Percentiles rank a stretch among this genome's conserved stretches.
These are phyloP conservation scores for Calephelis virginiensis DNA, from an alignment of 1,140 invertebrate genomes.

Conservation along the genomic window DNA sequence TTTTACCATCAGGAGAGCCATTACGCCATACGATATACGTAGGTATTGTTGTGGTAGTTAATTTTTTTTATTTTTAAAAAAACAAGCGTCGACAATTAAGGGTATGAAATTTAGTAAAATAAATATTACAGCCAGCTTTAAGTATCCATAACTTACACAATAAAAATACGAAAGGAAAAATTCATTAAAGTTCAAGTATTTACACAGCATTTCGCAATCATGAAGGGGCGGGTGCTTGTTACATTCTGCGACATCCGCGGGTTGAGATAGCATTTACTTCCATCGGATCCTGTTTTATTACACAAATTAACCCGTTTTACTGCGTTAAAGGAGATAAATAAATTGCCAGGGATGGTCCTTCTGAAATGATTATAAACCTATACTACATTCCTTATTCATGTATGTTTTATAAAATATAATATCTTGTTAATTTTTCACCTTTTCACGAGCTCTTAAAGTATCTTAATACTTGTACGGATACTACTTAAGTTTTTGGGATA, in stretches of 20 bases:
- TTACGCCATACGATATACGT: no score
- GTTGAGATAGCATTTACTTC: constrained; percentile 54
- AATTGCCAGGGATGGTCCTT: constrained; percentile 37
- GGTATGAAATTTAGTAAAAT: no score
- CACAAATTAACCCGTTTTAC: constrained; percentile 57
- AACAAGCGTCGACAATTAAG: no score
- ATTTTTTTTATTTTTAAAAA: no score
- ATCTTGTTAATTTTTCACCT: no score
- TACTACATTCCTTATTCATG: not conserved
- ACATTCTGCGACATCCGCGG: constrained; percentile 33
- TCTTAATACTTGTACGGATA: no score
- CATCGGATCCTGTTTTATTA: constrained; percentile 49
- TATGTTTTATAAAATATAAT: not conserved
- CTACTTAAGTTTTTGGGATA: no score
- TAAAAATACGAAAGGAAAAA: constrained; percentile 49
- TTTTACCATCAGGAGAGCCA: no score
- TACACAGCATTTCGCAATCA: constrained; percentile 48
- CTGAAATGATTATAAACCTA: not conserved
- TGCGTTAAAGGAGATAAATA: constrained; percentile 42
- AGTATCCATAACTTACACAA: constrained; percentile 24
- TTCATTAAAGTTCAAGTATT: constrained; percentile 58
- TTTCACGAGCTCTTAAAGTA: no score
- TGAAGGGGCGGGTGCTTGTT: constrained; percentile 38
- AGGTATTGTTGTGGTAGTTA: no score
- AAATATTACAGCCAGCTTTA: not conserved